Conservation (phyloP, 2,797 vertebrate genomes). For the Neomorphus geoffroyi region DNA sequence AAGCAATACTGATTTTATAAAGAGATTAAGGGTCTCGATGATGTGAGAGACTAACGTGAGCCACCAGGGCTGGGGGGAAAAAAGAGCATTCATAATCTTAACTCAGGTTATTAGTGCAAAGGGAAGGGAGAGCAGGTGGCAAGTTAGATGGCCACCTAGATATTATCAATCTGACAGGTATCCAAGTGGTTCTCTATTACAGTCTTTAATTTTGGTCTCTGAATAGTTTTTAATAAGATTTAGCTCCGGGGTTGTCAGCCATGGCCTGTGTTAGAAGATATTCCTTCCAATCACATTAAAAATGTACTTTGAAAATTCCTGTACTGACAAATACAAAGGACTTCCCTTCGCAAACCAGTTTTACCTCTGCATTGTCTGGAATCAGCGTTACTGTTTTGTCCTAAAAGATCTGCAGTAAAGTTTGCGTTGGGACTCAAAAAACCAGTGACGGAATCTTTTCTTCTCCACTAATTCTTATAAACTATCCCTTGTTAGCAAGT, state of each 20-base stretch:
- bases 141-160: conserved; percentile 21
- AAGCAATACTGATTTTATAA: background rate
- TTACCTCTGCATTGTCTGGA: conserved; percentile 38
- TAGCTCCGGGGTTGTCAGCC: background rate
- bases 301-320: background rate
- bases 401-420: background rate
- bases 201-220: conserved; percentile 34
- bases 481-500: background rate
- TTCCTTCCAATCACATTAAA: background rate
- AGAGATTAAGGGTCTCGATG: background rate
- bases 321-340: conserved; percentile 13
- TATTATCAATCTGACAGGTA: conserved; percentile 32
- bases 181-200: conserved; percentile 29
- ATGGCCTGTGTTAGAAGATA: background rate
- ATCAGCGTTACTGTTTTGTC: background rate
- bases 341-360: conserved; percentile 36
- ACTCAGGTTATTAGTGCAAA: conserved; percentile 18
- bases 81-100: background rate
- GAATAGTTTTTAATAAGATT: conserved; percentile 45
- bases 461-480: background rate
- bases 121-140: conserved; percentile 28
- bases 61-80: background rate
- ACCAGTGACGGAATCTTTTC: background rate
- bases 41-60: background rate
- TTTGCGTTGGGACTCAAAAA: background rate